Evolutionary conservation across 2,113 vertebrate species (phyloP), one percentile per base, ranked within the genome.

Genomic region (Tyrannus savana): DNA sequence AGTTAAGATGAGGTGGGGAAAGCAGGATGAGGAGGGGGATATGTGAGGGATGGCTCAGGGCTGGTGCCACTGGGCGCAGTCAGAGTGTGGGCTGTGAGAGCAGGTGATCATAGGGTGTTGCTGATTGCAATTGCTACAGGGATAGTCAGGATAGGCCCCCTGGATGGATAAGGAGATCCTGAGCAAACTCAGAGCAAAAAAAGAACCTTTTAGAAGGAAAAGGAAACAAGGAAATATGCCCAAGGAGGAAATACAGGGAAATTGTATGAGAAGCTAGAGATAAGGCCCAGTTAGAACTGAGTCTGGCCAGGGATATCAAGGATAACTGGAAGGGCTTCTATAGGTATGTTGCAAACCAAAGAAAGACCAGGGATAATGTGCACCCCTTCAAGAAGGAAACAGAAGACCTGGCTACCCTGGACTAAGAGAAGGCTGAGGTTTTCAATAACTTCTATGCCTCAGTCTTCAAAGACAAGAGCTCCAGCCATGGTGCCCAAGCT

Each of bases 51-150:
- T 10, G 52, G 41, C 37, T 69, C 42, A 18, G 63, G 37, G 10
- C 37, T 7, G 11, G 41, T 16, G 17, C n/a, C 9, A 9, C 24
- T 23, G 68, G 47, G 14, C 62, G 44, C 2, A 41, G 33, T 22
- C 47, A 19, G 66, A 0, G 0, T 0, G 0, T 33, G 60, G 67
- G 14, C 41, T 81, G 19, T 0, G 0, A 59, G 7, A 35, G 23
- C 3, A 0, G 33, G 27, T 0, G 0, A 30, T 19, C 1, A 0
- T 56, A 31, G 66, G 21, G 6, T n/a, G 25, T 39, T n/a, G 19
- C 21, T 2, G 1, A 28, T 49, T 58, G 74, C 42, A 41, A 2
- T 13, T 44, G 31, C 19, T 55, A 10, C 46, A 41, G 53, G 27
- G 33, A 14, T 25, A 35, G 37, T n/a, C 31, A 53, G 59, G 19